Conservation (phyloP, 1,140 invertebrate genomes). For the Pinna nobilis region DNA sequence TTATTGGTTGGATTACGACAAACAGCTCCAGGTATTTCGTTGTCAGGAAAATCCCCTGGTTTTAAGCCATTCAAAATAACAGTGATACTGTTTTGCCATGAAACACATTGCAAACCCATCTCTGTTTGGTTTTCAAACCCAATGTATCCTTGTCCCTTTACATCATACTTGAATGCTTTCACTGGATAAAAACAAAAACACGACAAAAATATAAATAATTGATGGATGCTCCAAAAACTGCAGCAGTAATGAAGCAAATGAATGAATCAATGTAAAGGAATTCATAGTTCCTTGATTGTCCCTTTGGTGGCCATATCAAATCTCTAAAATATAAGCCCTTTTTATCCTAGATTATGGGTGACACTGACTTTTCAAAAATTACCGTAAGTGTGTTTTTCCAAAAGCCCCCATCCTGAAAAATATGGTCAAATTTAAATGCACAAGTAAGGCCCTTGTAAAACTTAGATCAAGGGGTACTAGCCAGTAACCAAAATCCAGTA, state of each 20-base stretch:
- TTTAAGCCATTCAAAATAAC: constrained; percentile 5
- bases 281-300: too few species aligned
- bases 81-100: constrained; percentile 8
- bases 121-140: constrained; percentile 7
- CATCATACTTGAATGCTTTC: constrained; percentile 10
- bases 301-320: too few species aligned
- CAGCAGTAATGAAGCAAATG: neutral
- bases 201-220: neutral
- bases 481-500: too few species aligned
- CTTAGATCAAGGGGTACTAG: too few species aligned
- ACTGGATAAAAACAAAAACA: constrained; percentile 10
- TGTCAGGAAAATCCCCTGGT: constrained; percentile 17
- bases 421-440: too few species aligned
- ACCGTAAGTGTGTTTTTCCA: too few species aligned
- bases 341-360: too few species aligned
- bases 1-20: constrained; percentile 26
- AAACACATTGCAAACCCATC: neutral
- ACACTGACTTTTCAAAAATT: too few species aligned
- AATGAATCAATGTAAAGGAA: too few species aligned
- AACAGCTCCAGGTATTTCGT: constrained; percentile 23
- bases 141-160: neutral
- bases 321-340: too few species aligned
- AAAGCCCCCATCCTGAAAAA: too few species aligned
- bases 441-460: too few species aligned
- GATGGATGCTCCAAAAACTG: neutral